Evolutionary conservation across 2,888 invertebrate species (phyloP), one percentile per base, ranked within the genome.

Genomic region (Eudasyphora cyanicolor): DNA sequence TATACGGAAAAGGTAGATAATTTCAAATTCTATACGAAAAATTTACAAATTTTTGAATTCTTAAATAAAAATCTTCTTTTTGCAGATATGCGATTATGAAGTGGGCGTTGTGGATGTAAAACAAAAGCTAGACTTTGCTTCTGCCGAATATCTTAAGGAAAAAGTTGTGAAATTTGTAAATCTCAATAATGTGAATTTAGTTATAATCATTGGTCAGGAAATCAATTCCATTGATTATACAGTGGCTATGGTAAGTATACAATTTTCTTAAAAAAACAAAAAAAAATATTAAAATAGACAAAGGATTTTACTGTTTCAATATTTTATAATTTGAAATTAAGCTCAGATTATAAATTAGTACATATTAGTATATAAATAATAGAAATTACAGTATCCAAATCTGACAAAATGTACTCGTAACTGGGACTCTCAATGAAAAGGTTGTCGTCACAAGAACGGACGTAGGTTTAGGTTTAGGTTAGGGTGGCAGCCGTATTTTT

Each of bases 131-230:
- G 93, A 95, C 82, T 97, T 96, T 92, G 96, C 97, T 21, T 95
- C 97, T 1, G 96, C 96, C 0, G 97, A 97, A 92, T 95, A 94
- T 92, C 93, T 97, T 86, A 93, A 94, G 86, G 88, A 89, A 79
- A 93, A 94, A 88, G 94, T 96, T 83, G 95, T 98, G 81, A 94
- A 95, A 87, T 97, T 97, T 92, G 95, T 95, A 0, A 96, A 94
- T 64, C 92, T 93, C 3, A 93, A 94, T 86, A 93, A 29, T 85
- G 93, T 94, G 88, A 89, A 91, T 86, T 82, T 94, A 60, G 95
- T 97, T 80, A 95, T 97, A 35, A 94, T 97, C 45, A 96, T 97
- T 92, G 97, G 94, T 0, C 92, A 92, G 82, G 93, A 93, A 87
- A 92, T 95, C 7, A 93, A 93, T 80, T 93, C 93, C 80, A 94